Conservation (phyloP, 2,888 invertebrate genomes). For the Spatulosminthurus flaviceps region DNA sequence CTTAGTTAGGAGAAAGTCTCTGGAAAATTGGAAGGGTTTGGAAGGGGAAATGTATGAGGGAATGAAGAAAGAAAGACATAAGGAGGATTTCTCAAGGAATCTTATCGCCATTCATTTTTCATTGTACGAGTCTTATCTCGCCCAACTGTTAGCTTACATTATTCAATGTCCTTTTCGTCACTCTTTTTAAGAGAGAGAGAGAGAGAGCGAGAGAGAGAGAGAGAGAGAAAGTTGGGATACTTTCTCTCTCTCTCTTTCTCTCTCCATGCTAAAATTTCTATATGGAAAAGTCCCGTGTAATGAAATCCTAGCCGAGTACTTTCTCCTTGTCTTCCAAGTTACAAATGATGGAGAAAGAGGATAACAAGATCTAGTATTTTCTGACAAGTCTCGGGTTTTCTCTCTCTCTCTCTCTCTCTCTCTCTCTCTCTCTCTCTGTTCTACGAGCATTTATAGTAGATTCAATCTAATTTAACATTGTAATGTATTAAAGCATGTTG, state of each 20-base stretch:
- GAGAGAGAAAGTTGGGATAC: no score
- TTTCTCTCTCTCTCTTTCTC: constrained; percentile 1
- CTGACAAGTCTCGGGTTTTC: constrained; percentile 34
- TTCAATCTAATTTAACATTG: constrained; percentile 49
- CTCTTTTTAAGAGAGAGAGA: no score
- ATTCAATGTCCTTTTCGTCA: constrained; percentile 34
- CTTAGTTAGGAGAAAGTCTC: no score
- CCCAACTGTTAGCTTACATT: constrained; percentile 19
- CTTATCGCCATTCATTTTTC: constrained; percentile 25
- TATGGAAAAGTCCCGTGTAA: not conserved
- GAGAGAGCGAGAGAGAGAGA: no score
- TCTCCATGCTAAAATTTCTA: not conserved
- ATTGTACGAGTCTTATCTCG: constrained; percentile 10
- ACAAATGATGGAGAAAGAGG: not conserved
- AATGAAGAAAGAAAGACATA: not conserved
- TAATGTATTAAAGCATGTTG: constrained; percentile 38
- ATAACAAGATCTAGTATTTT: constrained; percentile 29
- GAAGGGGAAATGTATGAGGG: no score
- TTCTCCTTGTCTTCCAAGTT: not conserved
- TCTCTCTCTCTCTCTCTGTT: not conserved
- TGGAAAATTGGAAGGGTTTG: no score
- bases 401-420: no score
- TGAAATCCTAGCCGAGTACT: not conserved
- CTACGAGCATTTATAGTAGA: constrained; percentile 5
- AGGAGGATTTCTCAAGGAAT: not conserved